Evolutionary conservation across 2,888 invertebrate species (phyloP).

Genomic region (Scelioninae gen. 2): DNA sequence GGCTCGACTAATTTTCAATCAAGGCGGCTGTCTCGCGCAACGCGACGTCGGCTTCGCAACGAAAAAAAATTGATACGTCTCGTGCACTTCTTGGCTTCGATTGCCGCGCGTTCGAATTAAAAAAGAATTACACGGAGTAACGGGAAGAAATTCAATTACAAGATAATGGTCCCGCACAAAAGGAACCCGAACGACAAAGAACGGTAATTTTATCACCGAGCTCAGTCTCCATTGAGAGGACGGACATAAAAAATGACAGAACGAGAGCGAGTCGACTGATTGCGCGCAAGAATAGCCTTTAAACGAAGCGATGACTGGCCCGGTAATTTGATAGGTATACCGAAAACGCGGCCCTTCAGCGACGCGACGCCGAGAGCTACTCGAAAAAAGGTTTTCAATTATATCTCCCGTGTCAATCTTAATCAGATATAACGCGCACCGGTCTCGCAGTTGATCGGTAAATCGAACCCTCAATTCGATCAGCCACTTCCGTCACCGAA

Average conservation of each 20-base stretch:
- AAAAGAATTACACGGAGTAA: slow-evolving; percentile 48
- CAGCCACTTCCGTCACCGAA: no score
- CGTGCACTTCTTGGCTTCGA: slow-evolving; percentile 53
- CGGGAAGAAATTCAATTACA: slow-evolving; percentile 60
- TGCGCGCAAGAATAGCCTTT: slow-evolving; percentile 53
- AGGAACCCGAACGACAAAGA: slow-evolving; percentile 58
- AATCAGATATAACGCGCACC: slow-evolving; percentile 15
- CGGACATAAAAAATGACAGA: slow-evolving; percentile 43
- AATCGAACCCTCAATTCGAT: no score
- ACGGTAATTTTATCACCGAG: slow-evolving; percentile 59
- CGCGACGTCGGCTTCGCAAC: slow-evolving; percentile 3
- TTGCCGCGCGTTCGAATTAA: slow-evolving; percentile 52
- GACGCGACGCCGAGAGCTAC: slow-evolving; percentile 18
- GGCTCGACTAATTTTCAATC: slow-evolving; percentile 52
- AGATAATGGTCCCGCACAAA: slow-evolving; percentile 59
- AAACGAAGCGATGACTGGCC: slow-evolving; percentile 52
- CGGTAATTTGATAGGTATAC: slow-evolving; percentile 53
- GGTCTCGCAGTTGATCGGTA: no score
- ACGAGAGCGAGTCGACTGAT: slow-evolving; percentile 44
- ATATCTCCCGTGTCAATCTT: slow-evolving; percentile 27
- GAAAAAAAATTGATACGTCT: slow-evolving; percentile 54
- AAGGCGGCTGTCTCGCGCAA: slow-evolving; percentile 40
- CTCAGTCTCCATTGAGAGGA: slow-evolving; percentile 46
- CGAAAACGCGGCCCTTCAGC: slow-evolving; percentile 41
- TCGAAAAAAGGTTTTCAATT: slow-evolving; percentile 29